Percentiles rank a stretch among this genome's conserved stretches.
phyloP scores from a whole-genome alignment of 2,797 vertebrate genomes.

The Spinus olivaceus region DNA sequence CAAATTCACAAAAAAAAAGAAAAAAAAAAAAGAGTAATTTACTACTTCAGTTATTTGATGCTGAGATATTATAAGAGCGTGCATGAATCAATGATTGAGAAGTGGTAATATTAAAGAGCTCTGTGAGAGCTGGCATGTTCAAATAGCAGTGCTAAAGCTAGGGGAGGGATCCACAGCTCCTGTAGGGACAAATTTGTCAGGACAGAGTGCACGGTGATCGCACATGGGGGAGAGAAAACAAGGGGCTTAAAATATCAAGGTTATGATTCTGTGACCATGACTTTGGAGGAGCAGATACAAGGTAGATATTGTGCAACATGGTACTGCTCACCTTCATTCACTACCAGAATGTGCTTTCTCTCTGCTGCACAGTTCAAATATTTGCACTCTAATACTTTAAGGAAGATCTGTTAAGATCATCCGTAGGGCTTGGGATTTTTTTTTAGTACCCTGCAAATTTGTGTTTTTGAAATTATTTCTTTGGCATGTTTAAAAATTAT shows the following conservation, averaged over 20 bases:
- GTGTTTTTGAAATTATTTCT: neutral
- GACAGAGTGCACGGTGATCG: neutral
- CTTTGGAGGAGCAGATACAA: neutral
- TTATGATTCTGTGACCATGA: neutral
- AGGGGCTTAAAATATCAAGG: neutral
- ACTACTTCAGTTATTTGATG: neutral
- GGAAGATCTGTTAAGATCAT: neutral
- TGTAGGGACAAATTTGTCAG: neutral
- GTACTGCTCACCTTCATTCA: neutral
- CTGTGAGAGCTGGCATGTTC: neutral
- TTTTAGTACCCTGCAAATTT: neutral
- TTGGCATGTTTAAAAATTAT: rapidly evolving
- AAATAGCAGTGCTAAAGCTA: neutral
- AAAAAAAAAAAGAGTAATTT: neutral
- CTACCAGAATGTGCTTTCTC: neutral
- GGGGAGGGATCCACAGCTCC: neutral
- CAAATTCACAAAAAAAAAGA: neutral
- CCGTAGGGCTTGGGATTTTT: rapidly evolving
- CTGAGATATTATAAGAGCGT: neutral
- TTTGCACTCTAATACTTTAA: neutral
- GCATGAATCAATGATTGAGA: neutral
- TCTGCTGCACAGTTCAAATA: neutral
- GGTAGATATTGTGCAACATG: neutral
- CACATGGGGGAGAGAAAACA: neutral
- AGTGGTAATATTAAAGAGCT: neutral